Percentiles rank a stretch among this genome's conserved stretches.
phyloP scores from a whole-genome alignment of 2,113 vertebrate species.

The Carassius gibelio region DNA sequence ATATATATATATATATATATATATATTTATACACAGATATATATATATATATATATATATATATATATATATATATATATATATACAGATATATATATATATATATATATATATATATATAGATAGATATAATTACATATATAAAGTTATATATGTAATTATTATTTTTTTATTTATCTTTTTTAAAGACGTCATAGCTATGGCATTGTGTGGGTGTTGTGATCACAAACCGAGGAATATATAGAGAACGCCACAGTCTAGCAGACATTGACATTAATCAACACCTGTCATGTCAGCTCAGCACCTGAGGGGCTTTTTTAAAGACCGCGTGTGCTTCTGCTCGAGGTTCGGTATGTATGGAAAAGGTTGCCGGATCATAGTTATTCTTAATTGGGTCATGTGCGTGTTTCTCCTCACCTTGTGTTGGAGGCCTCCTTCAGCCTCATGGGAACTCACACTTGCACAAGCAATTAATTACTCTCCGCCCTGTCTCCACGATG shows the following conservation, averaged over 20 bases:
- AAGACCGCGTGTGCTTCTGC: not conserved
- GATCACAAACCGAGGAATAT: not conserved
- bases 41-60: too few relatives aligned
- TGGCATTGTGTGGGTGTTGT: not conserved
- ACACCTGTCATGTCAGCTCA: constrained; percentile 26
- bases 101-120: too few relatives aligned
- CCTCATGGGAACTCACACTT: constrained; percentile 42
- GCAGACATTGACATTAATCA: constrained; percentile 43
- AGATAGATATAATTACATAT: too few relatives aligned
- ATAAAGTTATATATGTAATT: too few relatives aligned
- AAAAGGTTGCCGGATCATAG: constrained; percentile 58
- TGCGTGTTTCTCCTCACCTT: constrained; percentile 75
- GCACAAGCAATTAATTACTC: constrained; percentile 50
- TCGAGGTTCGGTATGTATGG: not conserved
- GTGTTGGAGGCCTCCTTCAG: constrained; percentile 64
- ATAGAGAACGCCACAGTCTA: constrained; percentile 15
- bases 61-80: too few relatives aligned
- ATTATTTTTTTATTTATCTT: too few relatives aligned
- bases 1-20: too few relatives aligned
- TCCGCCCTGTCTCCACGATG: constrained; percentile 14
- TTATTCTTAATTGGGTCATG: constrained; percentile 72
- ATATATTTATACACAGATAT: too few relatives aligned
- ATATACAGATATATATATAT: too few relatives aligned
- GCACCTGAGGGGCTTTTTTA: constrained; percentile 20
- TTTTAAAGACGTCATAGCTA: not conserved